These are phyloP conservation scores for Cyanoramphus novaezelandiae DNA, from an alignment of 2,113 vertebrate genomes.

Conservation along the genomic window DNA sequence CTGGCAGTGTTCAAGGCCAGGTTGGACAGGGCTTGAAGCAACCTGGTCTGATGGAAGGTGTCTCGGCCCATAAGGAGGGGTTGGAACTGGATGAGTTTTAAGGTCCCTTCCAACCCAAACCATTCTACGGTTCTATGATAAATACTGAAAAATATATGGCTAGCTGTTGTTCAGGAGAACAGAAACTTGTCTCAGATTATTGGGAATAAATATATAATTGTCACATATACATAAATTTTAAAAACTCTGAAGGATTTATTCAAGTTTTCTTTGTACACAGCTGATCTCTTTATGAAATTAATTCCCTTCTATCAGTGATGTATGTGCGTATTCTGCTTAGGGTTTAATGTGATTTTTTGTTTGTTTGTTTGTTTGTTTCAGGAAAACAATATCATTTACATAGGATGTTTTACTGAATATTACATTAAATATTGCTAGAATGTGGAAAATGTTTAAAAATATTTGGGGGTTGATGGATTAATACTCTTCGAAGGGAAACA, in stretches of 20 bases:
- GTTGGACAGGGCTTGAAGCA: background rate
- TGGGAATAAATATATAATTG: background rate
- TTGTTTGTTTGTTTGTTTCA: conserved; percentile 18
- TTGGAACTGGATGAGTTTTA: background rate
- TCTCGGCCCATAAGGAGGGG: background rate
- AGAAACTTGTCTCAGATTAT: background rate
- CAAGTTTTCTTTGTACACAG: background rate
- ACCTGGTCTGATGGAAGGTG: background rate
- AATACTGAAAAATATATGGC: background rate
- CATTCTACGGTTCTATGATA: background rate
- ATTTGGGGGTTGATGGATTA: conserved; percentile 86
- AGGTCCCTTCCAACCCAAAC: background rate
- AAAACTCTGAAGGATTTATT: background rate
- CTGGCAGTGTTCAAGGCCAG: background rate
- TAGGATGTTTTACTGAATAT: conserved; percentile 64
- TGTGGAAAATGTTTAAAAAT: conserved; percentile 73
- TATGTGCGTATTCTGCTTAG: background rate
- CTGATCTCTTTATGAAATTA: background rate
- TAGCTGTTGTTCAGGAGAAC: background rate
- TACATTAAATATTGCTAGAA: conserved; percentile 73
- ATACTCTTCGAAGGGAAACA: conserved; percentile 90
- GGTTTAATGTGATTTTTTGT: background rate
- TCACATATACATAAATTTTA: background rate
- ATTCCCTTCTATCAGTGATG: background rate
- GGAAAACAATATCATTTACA: conserved; percentile 34